A percentile compares a stretch with the other conserved stretches of the same genome.
Evolutionary conservation across 1,140 invertebrate genomes (phyloP).

Genomic region (Trichogramma pretiosum): DNA sequence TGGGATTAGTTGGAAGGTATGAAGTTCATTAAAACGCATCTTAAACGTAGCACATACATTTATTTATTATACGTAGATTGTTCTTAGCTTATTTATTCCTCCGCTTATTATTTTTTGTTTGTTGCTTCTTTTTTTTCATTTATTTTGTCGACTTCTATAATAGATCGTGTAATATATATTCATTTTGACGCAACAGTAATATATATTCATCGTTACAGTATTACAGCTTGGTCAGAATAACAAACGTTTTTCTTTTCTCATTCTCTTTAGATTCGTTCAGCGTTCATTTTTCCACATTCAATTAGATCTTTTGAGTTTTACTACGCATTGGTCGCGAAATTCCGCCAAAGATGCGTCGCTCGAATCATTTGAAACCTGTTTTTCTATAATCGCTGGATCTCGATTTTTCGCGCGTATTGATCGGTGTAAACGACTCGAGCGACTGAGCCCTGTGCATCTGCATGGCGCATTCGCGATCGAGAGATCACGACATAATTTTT

Average conservation of each 20-base stretch:
- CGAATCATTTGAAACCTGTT: conserved; percentile 20
- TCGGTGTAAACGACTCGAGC: conserved; percentile 32
- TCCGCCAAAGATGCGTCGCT: conserved; percentile 33
- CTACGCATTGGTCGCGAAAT: no score
- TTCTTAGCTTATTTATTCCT: conserved; percentile 44
- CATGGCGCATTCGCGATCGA: conserved; percentile 34
- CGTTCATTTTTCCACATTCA: no score
- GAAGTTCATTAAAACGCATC: no score
- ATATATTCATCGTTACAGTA: conserved; percentile 39
- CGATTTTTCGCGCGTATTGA: no score
- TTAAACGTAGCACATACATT: conserved; percentile 46
- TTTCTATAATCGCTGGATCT: no score
- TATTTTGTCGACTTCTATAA: conserved; percentile 4
- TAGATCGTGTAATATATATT: no score
- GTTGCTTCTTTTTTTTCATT: conserved; percentile 26
- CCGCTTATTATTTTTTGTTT: no score
- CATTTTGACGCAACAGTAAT: conserved; percentile 41
- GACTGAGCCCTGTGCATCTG: conserved; percentile 37
- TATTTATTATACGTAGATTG: conserved; percentile 47
- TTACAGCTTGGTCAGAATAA: conserved; percentile 41
- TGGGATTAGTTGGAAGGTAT: no score
- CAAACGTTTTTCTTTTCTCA: conserved; percentile 29
- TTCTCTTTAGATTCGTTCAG: no score
- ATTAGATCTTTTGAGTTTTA: no score
- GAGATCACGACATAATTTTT: conserved; percentile 32